Percentiles rank a stretch among this genome's conserved stretches.
Evolutionary conservation across 2,113 vertebrate species (phyloP).

Genomic region (Butastur rufipennis): DNA sequence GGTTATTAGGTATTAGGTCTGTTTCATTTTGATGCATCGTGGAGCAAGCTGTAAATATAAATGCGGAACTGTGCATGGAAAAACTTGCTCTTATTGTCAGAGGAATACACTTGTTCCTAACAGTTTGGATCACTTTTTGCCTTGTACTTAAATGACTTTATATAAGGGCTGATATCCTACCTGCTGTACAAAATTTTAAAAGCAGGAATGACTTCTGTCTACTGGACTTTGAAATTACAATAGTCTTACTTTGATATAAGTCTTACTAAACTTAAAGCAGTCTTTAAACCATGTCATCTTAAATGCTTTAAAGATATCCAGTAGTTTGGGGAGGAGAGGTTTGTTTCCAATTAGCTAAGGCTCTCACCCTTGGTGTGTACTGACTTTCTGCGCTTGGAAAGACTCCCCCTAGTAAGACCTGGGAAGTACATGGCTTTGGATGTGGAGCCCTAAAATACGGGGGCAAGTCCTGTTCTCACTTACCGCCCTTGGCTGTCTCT

Average conservation of each 20-base stretch:
- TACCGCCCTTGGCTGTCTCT: neutral
- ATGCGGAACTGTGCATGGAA: neutral
- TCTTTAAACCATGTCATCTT: neutral
- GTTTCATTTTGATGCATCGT: neutral
- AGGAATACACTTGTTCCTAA: neutral
- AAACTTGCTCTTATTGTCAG: neutral
- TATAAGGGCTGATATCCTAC: neutral
- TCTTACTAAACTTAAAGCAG: neutral
- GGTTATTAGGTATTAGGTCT: neutral
- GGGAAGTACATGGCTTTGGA: neutral
- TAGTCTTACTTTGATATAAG: neutral
- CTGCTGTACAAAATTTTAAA: neutral
- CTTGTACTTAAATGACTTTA: neutral
- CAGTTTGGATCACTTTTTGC: neutral
- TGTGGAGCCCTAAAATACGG: fast-evolving
- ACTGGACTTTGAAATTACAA: neutral
- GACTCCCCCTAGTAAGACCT: neutral
- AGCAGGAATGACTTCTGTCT: neutral
- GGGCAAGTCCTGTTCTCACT: neutral
- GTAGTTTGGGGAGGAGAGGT: neutral
- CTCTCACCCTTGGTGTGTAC: fast-evolving
- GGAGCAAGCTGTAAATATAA: neutral
- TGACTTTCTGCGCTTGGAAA: neutral
- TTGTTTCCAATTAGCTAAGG: neutral
- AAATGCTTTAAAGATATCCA: neutral